Conservation (phyloP, 2,113 vertebrate genomes). For the Okapia johnstoni region DNA sequence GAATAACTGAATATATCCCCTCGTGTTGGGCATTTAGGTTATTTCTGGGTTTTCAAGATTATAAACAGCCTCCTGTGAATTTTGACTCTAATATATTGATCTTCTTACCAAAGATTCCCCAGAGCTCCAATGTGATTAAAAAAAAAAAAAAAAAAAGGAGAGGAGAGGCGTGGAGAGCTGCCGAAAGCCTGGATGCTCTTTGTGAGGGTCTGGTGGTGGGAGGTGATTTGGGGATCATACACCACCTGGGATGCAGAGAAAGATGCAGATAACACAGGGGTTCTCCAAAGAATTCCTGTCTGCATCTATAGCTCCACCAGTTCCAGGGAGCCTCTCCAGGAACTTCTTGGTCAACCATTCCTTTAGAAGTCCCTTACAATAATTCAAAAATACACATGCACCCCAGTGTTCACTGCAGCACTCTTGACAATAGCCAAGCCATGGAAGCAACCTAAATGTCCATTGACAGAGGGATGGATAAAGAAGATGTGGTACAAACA, state of each 20-base stretch:
- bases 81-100: not conserved
- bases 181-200: not conserved
- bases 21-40: not conserved
- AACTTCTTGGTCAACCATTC: not conserved
- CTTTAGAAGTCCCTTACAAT: not conserved
- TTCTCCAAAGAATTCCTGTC: not conserved
- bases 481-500: not conserved
- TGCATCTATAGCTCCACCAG: not conserved
- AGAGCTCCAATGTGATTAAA: not conserved
- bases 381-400: not conserved
- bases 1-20: not conserved
- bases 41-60: not conserved
- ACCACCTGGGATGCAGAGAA: not conserved
- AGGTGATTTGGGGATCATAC: too few species aligned
- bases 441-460: not conserved
- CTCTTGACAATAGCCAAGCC: not conserved
- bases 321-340: not conserved
- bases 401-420: not conserved
- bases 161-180: fast-evolving
- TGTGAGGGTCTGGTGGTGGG: fast-evolving
- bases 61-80: not conserved
- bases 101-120: not conserved
- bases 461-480: not conserved
- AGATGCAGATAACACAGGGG: not conserved
- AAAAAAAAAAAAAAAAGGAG: not conserved